Base-by-base conservation (phyloP, 2,797 vertebrate species). In the Hephaestus fuliginosus region DNA sequence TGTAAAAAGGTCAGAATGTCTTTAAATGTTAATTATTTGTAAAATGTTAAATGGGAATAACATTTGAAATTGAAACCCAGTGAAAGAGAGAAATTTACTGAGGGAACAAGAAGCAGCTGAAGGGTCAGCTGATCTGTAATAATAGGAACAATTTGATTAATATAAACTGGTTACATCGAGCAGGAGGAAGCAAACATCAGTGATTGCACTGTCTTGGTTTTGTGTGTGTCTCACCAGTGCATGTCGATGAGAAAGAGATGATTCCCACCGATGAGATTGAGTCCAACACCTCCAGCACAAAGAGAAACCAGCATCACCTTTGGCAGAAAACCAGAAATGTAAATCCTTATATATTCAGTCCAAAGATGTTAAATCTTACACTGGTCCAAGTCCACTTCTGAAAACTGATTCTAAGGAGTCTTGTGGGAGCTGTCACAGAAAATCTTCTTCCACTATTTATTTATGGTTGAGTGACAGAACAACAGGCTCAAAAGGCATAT, bases 181-280 rank as follows among this genome's bases (percentile, higher is more conserved):
- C 48, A 18, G 36, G 13, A 7, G 20, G 18, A 66, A 69, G n/a
- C 41, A 46, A 60, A 51, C 28, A 62, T 1, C 22, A 25, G 25
- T 7, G 18, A 18, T 22, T 4, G 12, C 7, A 15, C 1, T 56
- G 4, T 41, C 48, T 22, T 13, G 25, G 2, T 28, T 53, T 10
- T 28, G 25, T 73, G 44, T 4, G 3, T n/a, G 44, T 66, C 89
- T 97, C 96, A 99, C 98, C 98, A 99, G 92, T 99, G 98, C 97
- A 99, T 99, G 90, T 99, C 98, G 25, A 99, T 95, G 48, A 99
- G 97, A 88, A 99, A 99, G 49, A 99, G 97, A 82, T 99, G 97
- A 89, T 99, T 99, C 70, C 98, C 98, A 83, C 98, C 98, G 30
- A 94, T 96, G 66, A 99, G 94, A 88, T 99, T 99, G 70, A 99